Evolutionary conservation across 2,797 vertebrate species (phyloP), one percentile per base, ranked within the genome.

Genomic region (Hipposideros larvatus): DNA sequence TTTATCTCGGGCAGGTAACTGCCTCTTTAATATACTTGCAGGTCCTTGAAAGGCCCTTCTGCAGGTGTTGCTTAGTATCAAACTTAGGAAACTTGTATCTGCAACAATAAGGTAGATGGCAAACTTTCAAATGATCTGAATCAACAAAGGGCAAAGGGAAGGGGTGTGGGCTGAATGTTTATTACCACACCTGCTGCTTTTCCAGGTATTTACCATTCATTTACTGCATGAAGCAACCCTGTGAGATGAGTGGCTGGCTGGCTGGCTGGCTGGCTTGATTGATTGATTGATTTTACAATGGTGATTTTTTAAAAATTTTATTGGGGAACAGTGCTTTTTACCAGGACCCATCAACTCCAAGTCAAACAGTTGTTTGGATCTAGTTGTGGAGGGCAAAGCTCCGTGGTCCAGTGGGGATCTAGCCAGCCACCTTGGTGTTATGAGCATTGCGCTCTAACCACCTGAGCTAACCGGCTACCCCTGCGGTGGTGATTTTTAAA

Each of bases 1-100:
- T 65, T 87, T 57, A 4, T 83, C 28, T 82, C 68, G 55, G 19
- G 15, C 57, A 21, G 16, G 7, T 18, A 34, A 66, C 78, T 61
- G 55, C 46, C 65, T 94, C 73, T 77, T 48, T 88, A 82, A 90
- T 55, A 92, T 1, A 15, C 55, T 87, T 28, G 7, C 28, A 48
- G 15, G 59, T 61, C 46, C 48, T 87, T 37, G 43, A 94, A 90
- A 55, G 55, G 4, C 19, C 22, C 7, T 51, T 84, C 31, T 77
- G 71, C 22, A 46, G 84, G 53, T 86, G 22, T 71, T 96, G 75
- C 63, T 96, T n/a, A 55, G 22, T 63, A 37, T 55, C 88, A 18
- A 15, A 59, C 88, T 78, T 65, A 86, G 68, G 70, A 82, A 37
- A 82, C 57, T 46, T 75, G 19, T 26, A 74, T 2, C 31, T 63